Percentiles rank a stretch among this genome's conserved stretches.
These are phyloP conservation scores for Channa striata DNA, from an alignment of 2,797 vertebrate genomes.

Conservation along the genomic window DNA sequence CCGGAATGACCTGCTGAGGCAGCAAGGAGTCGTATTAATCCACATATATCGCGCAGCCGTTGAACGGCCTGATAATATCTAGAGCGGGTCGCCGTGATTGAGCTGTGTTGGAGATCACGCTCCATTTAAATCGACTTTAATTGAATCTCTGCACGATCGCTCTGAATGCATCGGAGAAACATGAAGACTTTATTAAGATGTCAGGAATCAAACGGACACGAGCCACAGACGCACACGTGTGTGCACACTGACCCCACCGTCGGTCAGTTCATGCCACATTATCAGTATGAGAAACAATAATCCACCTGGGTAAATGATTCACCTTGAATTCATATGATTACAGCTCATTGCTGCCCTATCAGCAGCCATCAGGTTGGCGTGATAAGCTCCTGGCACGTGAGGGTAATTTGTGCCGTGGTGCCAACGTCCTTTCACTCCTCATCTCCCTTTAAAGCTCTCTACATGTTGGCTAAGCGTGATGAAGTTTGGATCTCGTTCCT, in stretches of 20 bases:
- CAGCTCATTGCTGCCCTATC: conserved; percentile 47
- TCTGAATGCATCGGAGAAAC: not conserved
- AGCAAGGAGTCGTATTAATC: not conserved
- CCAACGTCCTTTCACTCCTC: conserved; percentile 63
- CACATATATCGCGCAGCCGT: not conserved
- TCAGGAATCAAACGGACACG: conserved; percentile 12
- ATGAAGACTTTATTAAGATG: conserved; percentile 12
- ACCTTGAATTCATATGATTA: conserved; percentile 31
- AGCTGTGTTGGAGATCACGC: not conserved
- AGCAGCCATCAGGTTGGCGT: conserved; percentile 50
- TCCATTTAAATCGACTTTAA: conserved; percentile 8
- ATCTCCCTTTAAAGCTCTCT: conserved; percentile 65
- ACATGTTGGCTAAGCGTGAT: conserved; percentile 61
- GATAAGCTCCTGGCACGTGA: conserved; percentile 61
- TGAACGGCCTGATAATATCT: not conserved
- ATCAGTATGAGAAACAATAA: conserved; percentile 1
- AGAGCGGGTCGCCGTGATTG: not conserved
- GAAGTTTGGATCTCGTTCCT: conserved; percentile 65
- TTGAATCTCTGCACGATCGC: not conserved
- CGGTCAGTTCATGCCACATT: not conserved
- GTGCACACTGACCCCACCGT: not conserved
- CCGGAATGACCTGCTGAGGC: too few species aligned
- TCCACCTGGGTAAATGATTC: conserved; percentile 14
- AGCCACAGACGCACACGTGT: not conserved
- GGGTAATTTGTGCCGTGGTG: conserved; percentile 40